Base-by-base conservation (phyloP, 2,113 vertebrate species). In the Pavo muticus region DNA sequence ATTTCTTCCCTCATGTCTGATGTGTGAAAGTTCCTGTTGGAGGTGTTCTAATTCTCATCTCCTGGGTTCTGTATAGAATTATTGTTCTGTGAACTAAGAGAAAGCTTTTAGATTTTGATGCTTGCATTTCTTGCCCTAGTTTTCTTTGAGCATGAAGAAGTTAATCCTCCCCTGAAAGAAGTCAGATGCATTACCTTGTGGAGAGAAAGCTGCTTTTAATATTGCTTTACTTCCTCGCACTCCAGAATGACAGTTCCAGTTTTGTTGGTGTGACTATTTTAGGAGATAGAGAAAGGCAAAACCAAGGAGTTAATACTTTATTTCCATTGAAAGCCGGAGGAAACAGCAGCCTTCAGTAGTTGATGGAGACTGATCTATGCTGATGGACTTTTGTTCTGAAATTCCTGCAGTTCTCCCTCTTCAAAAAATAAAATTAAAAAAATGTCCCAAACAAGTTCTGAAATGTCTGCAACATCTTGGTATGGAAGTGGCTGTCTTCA, bases 121-220 rank as follows among this genome's bases (percentile, higher is more conserved):
- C 82, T 86, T 88, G 75, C 45, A 35, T 93, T 90, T 92, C 80
- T 93, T 90, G 52, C 39, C 52, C 65, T 92, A 74, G 64, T 90
- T 95, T 92, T 91, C 69, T 95, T 86, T 88, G 83, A 93, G 78
- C 65, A 32, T 30, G 73, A 90, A 74, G 80, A 84, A 87, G 76
- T 84, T 90, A 94, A 93, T 96, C 65, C 35, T 87, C 7, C 35
- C n/a, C 61, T 84, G 69, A 87, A 96, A 91, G 76, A 64, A 87
- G 50, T 40, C 44, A 18, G 45, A 30, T 81, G 76, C 17, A n/a
- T 88, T 91, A 83, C 82, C 82, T 93, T 81, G 76, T 52, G 42
- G 50, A 83, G 39, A 47, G 86, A 84, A 91, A 87, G 86, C 76
- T 68, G 57, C 47, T 29, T 87, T 92, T 75, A 78, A 75, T 90